Base-by-base conservation (phyloP, 37 sponge, comb jelly and placozoan species). In the Petrosia ficiformis region DNA sequence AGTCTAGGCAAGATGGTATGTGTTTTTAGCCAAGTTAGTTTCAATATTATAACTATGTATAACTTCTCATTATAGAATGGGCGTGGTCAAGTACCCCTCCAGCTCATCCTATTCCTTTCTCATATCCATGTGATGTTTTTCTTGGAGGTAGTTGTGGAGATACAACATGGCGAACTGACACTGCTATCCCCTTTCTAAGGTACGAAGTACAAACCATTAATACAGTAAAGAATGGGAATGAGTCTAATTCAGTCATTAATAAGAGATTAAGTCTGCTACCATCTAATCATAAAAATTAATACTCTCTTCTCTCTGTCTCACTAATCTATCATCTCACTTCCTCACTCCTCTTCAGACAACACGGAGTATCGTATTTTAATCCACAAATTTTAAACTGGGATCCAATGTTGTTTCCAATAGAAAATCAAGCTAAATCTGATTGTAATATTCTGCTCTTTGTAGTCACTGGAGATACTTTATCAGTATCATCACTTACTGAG, bases 351-450 rank as follows among this genome's bases (percentile, higher is more conserved):
- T 48, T 19, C 67, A 79, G 85, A 33, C 76, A 88, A 65, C 54
- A 72, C 26, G 77, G 80, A 22, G 70, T 92, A 67, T 70, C 93
- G 26, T 95, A 63, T 84, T 95, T 80, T 79, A 80, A 87, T 58
- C 86, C 86, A 1, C 96, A 95, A 74, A 80, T 92, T 10, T 78
- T 82, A 25, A 44, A 81, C 72, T 95, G 96, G 96, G 71, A 82
- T 63, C 31, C 59, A 14, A 67, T 42, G 3, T 68, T 88, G 71
- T 82, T 95, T 22, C 80, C 96, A 36, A 68, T 89, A 5, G 96
- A 95, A 72, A 63, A 29, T 37, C 68, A 82, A 39, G 96, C 96
- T 14, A 95, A 92, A 75, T 76, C 84, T 59, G 41, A 37, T 21
- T 88, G 87, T 29, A 29, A 35, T 41, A 52, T 86, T 4, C 75